Evolutionary conservation across 2,888 invertebrate species (phyloP).

Genomic region (Drosophila pseudotalamancana): DNA sequence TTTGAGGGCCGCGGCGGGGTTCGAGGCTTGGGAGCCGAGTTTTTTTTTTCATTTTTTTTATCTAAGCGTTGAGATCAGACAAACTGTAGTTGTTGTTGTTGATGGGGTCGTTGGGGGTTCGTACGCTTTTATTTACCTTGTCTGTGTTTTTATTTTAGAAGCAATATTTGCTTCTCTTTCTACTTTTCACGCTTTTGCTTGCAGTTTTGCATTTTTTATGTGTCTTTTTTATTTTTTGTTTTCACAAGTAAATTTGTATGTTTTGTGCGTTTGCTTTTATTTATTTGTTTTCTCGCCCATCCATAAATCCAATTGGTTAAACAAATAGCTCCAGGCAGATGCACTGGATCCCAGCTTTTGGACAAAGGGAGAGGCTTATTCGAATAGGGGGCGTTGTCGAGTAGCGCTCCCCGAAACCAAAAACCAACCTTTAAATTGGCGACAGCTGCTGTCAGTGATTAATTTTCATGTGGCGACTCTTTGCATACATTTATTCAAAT

Average conservation of each 20-base stretch:
- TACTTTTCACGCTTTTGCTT: conserved; percentile 48
- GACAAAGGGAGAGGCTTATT: neutral
- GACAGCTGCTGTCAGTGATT: conserved; percentile 58
- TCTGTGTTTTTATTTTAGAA: conserved; percentile 52
- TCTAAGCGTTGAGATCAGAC: conserved; percentile 65
- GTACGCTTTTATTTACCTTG: conserved; percentile 69
- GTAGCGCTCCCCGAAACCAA: conserved; percentile 10
- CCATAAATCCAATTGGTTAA: conserved; percentile 67
- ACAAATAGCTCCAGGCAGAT: conserved; percentile 39
- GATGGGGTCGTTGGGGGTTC: conserved; percentile 37
- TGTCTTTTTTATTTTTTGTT: conserved; percentile 24
- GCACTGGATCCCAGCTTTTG: neutral
- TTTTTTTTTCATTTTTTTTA: conserved; percentile 58
- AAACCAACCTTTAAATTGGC: conserved; percentile 41
- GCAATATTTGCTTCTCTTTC: conserved; percentile 7
- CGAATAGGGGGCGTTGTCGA: neutral
- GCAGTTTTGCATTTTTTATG: conserved; percentile 43
- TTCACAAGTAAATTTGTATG: conserved; percentile 56
- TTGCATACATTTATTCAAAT: conserved; percentile 50
- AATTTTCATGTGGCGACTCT: conserved; percentile 53
- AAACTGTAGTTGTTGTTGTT: conserved; percentile 28
- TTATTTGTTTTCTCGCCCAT: conserved; percentile 44
- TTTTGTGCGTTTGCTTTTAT: conserved; percentile 57
- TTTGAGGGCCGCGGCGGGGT: conserved; percentile 17
- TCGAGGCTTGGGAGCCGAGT: neutral